Evolutionary conservation across 2,797 vertebrate genomes (phyloP).

Genomic region (Oryzias sinensis): DNA sequence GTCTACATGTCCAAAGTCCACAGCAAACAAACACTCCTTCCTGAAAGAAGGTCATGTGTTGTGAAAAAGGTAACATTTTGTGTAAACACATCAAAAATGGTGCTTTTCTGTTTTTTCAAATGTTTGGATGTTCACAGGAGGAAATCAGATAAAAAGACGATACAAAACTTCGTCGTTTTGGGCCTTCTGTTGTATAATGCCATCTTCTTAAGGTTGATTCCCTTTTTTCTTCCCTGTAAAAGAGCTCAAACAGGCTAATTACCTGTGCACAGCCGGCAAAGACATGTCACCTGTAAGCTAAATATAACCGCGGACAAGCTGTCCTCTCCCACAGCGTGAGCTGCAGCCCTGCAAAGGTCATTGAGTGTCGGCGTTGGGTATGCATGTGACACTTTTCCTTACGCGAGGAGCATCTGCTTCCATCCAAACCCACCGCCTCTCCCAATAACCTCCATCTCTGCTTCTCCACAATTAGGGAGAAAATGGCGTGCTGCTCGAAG

Average conservation of each 20-base stretch:
- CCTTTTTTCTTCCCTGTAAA: neutral
- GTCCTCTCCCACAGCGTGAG: constrained; percentile 28
- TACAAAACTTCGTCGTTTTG: too few species aligned
- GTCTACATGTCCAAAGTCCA: too few species aligned
- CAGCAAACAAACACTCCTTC: too few species aligned
- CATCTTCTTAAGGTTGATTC: too few species aligned
- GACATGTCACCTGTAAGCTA: constrained; percentile 31
- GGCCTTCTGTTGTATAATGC: too few species aligned
- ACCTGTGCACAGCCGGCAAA: neutral
- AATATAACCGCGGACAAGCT: constrained; percentile 34
- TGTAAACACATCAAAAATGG: too few species aligned
- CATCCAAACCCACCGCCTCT: constrained; percentile 21
- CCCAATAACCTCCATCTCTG: constrained; percentile 59
- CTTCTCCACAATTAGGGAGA: constrained; percentile 58
- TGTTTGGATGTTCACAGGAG: too few species aligned
- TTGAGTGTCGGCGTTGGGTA: constrained; percentile 27
- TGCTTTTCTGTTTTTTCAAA: too few species aligned
- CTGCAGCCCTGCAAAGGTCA: constrained; percentile 39
- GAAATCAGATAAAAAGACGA: too few species aligned
- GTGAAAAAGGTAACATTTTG: too few species aligned
- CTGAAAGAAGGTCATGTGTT: too few species aligned
- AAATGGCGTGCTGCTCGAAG: constrained; percentile 59
- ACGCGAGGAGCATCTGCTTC: constrained; percentile 33
- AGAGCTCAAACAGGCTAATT: constrained; percentile 7
- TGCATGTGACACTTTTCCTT: constrained; percentile 14